Conservation (phyloP, 2,797 vertebrate species). For the Gymnothorax javanicus region DNA sequence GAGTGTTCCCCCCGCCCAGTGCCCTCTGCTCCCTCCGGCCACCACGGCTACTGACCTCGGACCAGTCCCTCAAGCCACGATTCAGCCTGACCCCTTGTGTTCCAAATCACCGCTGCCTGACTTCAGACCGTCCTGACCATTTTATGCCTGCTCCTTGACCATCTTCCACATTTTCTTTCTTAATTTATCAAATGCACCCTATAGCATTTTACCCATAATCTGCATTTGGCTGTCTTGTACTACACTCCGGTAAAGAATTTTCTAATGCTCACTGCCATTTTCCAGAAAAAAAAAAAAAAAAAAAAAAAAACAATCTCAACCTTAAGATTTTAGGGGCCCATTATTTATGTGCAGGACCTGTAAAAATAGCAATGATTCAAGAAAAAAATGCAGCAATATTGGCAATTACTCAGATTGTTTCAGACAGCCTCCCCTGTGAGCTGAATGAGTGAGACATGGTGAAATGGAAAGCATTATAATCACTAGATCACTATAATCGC, state of each 20-base stretch:
- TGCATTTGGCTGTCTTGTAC: no score
- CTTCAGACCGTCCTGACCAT: no score
- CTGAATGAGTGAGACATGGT: conserved; percentile 47
- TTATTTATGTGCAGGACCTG: neutral
- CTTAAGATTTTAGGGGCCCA: neutral
- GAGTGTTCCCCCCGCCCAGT: no score
- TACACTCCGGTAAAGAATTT: neutral
- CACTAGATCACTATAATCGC: neutral
- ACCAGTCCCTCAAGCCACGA: no score
- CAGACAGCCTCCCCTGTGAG: conserved; percentile 33
- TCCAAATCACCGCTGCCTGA: no score
- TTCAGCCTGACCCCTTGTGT: no score
- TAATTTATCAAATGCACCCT: no score
- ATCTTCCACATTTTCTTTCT: no score
- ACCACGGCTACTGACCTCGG: no score
- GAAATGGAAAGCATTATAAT: conserved; percentile 46
- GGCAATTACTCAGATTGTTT: neutral
- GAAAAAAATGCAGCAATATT: neutral
- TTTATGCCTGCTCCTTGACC: no score
- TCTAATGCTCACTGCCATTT: neutral
- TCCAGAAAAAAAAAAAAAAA: neutral
- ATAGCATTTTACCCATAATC: no score
- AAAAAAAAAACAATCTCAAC: neutral
- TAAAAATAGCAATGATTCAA: neutral
- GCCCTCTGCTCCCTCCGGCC: no score